Evolutionary conservation across 2,888 invertebrate genomes (phyloP).

Genomic region (Melieria crassipennis): DNA sequence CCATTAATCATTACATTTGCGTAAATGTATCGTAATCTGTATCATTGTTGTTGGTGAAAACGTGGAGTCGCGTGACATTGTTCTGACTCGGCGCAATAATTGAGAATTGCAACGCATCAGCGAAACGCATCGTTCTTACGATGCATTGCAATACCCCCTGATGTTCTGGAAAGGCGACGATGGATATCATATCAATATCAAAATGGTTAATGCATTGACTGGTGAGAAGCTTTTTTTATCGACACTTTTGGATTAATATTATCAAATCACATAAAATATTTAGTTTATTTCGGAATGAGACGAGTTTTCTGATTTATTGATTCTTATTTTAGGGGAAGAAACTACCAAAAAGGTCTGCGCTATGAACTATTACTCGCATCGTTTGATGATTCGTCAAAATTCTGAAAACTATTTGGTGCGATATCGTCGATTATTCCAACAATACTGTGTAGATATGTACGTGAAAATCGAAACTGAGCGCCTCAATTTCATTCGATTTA

Average conservation of each 20-base stretch:
- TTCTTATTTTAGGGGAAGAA: slow-evolving; percentile 13
- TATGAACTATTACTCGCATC: slow-evolving; percentile 14
- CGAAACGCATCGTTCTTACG: slow-evolving; percentile 48
- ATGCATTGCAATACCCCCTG: slow-evolving; percentile 50
- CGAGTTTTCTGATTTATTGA: neutral
- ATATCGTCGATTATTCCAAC: slow-evolving; percentile 3
- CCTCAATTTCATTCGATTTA: neutral
- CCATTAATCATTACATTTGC: too few relatives aligned
- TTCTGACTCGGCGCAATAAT: slow-evolving; percentile 45
- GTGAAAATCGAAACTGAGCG: slow-evolving; percentile 12
- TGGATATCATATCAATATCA: slow-evolving; percentile 32
- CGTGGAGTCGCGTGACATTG: slow-evolving; percentile 54
- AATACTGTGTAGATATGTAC: slow-evolving; percentile 12
- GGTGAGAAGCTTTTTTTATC: neutral
- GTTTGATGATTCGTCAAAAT: slow-evolving; percentile 19
- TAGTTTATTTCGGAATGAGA: too few relatives aligned
- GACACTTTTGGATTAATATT: too few relatives aligned
- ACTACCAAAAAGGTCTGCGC: slow-evolving; percentile 10
- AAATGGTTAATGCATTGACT: slow-evolving; percentile 22
- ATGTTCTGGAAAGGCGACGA: slow-evolving; percentile 44
- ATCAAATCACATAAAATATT: too few relatives aligned
- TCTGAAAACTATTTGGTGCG: neutral
- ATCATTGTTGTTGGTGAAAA: slow-evolving; percentile 56
- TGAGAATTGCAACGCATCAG: slow-evolving; percentile 44
- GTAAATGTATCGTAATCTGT: too few relatives aligned